A percentile compares a stretch with the other conserved stretches of the same genome.
phyloP scores from a whole-genome alignment of 2,113 vertebrate genomes.

The Protobothrops mucrosquamatus region DNA sequence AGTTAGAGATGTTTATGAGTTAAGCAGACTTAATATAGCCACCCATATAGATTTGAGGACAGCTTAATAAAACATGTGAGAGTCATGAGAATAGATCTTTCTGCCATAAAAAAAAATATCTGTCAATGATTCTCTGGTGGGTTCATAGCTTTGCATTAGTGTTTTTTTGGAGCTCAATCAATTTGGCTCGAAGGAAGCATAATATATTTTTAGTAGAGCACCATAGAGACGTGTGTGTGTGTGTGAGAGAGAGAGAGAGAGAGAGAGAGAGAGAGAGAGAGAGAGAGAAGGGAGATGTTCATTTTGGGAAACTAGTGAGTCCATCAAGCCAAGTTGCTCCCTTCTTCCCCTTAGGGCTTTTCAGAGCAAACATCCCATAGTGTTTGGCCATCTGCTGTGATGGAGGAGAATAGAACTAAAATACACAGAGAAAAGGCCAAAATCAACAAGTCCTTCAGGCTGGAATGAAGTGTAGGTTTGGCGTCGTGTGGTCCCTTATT shows the following conservation, averaged over 20 bases:
- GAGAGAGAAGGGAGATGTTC: neutral
- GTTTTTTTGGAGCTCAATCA: neutral
- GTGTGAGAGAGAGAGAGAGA: too few relatives aligned
- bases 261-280: neutral
- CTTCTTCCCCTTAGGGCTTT: neutral
- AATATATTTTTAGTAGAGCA: neutral
- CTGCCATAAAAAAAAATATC: neutral
- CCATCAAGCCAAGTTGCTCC: conserved; percentile 4
- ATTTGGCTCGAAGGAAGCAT: neutral
- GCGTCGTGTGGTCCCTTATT: neutral
- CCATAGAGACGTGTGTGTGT: neutral
- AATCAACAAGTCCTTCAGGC: conserved; percentile 9
- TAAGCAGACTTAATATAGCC: neutral
- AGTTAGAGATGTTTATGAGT: neutral
- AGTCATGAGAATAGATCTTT: neutral
- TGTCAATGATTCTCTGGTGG: neutral
- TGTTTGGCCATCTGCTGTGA: neutral
- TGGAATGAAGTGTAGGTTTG: conserved; percentile 12
- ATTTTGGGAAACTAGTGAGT: conserved; percentile 1
- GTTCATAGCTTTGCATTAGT: neutral
- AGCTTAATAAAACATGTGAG: neutral
- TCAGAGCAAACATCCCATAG: conserved; percentile 20
- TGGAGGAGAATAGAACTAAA: neutral
- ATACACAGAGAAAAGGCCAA: conserved; percentile 1
- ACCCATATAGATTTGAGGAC: neutral